These are phyloP conservation scores for Forbesichthys agassizii DNA, from an alignment of 2,113 vertebrate genomes.

Conservation along the genomic window DNA sequence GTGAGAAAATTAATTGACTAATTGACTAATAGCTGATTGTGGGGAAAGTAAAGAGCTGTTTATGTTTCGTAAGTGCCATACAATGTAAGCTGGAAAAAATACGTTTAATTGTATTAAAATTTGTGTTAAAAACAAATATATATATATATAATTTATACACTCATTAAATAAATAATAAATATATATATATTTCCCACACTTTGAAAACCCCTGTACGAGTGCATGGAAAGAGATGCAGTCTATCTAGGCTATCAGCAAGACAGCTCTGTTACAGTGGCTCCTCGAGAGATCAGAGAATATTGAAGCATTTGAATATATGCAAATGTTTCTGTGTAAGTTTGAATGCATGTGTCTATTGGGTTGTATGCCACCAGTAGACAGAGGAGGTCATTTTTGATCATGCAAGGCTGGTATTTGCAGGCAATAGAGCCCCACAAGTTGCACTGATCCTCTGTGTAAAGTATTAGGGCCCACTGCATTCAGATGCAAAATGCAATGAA, in stretches of 20 bases:
- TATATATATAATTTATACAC: not conserved
- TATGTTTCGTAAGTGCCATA: too few relatives aligned
- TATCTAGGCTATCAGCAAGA: too few relatives aligned
- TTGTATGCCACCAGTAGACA: not conserved
- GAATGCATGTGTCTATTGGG: not conserved
- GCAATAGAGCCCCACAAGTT: constrained; percentile 26
- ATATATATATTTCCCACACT: too few relatives aligned
- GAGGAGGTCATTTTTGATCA: constrained; percentile 10
- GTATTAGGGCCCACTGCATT: constrained; percentile 44
- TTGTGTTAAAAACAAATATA: not conserved
- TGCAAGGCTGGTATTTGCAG: constrained; percentile 39
- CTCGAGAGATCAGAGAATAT: not conserved
- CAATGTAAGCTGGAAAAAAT: too few relatives aligned
- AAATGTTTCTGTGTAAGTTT: not conserved
- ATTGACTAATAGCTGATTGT: too few relatives aligned
- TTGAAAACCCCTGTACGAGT: too few relatives aligned
- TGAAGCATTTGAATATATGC: not conserved
- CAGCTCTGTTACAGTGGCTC: too few relatives aligned
- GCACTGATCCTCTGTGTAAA: constrained; percentile 40
- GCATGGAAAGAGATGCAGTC: too few relatives aligned
- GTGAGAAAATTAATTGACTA: too few relatives aligned
- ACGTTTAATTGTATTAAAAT: not conserved
- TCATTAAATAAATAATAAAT: too few relatives aligned
- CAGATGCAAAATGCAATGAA: constrained; percentile 53
- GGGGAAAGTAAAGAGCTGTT: too few relatives aligned